These are phyloP conservation scores for Nylanderia fulva DNA, from an alignment of 1,140 invertebrate genomes.

Conservation along the genomic window DNA sequence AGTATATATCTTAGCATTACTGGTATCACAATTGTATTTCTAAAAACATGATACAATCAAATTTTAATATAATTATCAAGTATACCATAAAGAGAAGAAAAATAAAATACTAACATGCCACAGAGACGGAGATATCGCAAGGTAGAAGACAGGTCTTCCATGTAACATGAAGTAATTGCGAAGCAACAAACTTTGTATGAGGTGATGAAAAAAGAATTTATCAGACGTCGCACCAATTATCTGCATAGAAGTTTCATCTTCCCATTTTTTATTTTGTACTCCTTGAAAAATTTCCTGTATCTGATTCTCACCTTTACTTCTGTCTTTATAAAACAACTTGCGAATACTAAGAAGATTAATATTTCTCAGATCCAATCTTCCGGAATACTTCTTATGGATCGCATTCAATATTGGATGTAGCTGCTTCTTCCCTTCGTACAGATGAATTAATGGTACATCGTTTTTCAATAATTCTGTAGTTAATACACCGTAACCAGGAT, in stretches of 20 bases:
- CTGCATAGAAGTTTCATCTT: conserved; percentile 66
- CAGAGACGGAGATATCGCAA: conserved; percentile 62
- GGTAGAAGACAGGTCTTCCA: conserved; percentile 73
- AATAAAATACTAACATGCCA: conserved; percentile 72
- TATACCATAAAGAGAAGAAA: background rate
- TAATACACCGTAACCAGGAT: conserved; percentile 78
- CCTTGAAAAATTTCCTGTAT: conserved; percentile 48
- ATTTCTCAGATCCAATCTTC: conserved; percentile 40
- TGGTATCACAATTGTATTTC: conserved; percentile 29
- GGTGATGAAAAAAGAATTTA: conserved; percentile 41
- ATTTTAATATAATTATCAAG: conserved; percentile 1
- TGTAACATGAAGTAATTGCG: conserved; percentile 60
- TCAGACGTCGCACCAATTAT: conserved; percentile 64
- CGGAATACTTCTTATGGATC: conserved; percentile 54
- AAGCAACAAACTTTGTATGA: conserved; percentile 65
- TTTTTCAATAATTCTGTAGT: conserved; percentile 76
- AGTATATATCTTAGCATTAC: background rate
- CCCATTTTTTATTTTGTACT: conserved; percentile 62
- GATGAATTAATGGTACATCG: conserved; percentile 68
- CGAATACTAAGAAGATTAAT: conserved; percentile 57
- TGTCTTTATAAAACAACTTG: background rate
- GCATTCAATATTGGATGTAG: conserved; percentile 48
- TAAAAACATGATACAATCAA: conserved; percentile 61
- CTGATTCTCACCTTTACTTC: too few relatives aligned
- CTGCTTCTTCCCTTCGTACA: conserved; percentile 63